Evolutionary conservation across 1,140 invertebrate genomes (phyloP).

Genomic region (Drosophila ironensis): DNA sequence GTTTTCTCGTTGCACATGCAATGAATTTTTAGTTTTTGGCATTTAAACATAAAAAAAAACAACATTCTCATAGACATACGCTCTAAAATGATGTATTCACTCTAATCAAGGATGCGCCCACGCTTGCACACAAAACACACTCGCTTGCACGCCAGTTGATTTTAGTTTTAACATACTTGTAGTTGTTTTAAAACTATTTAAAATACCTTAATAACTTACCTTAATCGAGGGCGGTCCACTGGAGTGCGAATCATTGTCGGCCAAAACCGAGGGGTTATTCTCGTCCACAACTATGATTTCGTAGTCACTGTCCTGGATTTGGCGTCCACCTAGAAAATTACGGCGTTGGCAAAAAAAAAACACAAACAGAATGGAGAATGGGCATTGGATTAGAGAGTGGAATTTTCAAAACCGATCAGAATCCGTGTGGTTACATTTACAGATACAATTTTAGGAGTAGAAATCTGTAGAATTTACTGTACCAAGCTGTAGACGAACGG

Average conservation of each 20-base stretch:
- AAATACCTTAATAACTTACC: constrained; percentile 85
- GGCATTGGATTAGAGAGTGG: not conserved
- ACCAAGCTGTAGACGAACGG: constrained; percentile 31
- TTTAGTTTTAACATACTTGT: not conserved
- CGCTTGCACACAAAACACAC: constrained; percentile 1
- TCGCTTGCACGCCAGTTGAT: not conserved
- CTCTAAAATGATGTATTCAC: not conserved
- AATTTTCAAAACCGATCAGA: not conserved
- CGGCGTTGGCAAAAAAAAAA: not conserved
- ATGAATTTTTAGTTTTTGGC: constrained; percentile 50
- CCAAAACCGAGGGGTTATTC: constrained; percentile 91
- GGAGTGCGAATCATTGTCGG: constrained; percentile 89
- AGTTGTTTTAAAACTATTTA: too few relatives aligned
- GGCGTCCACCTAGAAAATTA: constrained; percentile 78
- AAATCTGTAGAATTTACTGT: constrained; percentile 42
- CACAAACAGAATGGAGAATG: not conserved
- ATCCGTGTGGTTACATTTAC: constrained; percentile 24
- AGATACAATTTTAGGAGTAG: constrained; percentile 35
- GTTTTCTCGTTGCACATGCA: constrained; percentile 54
- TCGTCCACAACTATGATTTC: constrained; percentile 95
- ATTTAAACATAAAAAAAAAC: not conserved
- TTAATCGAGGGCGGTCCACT: constrained; percentile 90
- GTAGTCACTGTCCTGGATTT: constrained; percentile 90
- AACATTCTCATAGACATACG: not conserved
- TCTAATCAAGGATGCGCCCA: constrained; percentile 4